Evolutionary conservation across 2,113 vertebrate species (phyloP).

Genomic region (Chloebia gouldiae): DNA sequence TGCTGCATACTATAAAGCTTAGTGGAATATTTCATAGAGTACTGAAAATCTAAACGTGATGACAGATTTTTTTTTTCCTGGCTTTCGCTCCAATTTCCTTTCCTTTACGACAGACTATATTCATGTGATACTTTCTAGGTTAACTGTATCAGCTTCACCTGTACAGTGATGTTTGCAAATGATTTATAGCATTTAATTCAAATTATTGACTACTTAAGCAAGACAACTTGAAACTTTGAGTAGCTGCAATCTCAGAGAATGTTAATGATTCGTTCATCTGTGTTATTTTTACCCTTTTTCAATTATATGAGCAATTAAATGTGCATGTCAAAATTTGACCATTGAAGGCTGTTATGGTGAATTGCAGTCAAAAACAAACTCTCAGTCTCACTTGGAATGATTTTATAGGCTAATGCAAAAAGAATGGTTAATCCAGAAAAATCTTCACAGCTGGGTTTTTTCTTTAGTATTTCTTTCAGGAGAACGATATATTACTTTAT

Average conservation of each 20-base stretch:
- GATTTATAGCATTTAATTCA: background rate
- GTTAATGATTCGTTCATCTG: background rate
- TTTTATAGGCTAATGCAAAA: background rate
- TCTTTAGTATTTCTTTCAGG: background rate
- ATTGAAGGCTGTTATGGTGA: background rate
- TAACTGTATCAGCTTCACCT: background rate
- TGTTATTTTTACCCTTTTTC: background rate
- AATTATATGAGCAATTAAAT: background rate
- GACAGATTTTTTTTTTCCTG: background rate
- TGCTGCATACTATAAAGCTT: background rate
- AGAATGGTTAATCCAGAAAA: background rate
- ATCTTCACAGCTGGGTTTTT: background rate
- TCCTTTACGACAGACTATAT: background rate
- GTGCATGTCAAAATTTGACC: background rate
- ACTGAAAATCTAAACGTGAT: background rate
- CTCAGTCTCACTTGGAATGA: background rate
- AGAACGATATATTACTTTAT: background rate
- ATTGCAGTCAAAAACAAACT: background rate
- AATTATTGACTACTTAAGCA: background rate
- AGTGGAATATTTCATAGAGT: background rate
- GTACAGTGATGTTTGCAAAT: background rate
- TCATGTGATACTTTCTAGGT: background rate
- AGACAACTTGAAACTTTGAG: background rate
- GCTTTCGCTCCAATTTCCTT: background rate
- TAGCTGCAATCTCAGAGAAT: background rate